Evolutionary conservation across 2,888 invertebrate genomes (phyloP).

Genomic region (Allacma fusca): DNA sequence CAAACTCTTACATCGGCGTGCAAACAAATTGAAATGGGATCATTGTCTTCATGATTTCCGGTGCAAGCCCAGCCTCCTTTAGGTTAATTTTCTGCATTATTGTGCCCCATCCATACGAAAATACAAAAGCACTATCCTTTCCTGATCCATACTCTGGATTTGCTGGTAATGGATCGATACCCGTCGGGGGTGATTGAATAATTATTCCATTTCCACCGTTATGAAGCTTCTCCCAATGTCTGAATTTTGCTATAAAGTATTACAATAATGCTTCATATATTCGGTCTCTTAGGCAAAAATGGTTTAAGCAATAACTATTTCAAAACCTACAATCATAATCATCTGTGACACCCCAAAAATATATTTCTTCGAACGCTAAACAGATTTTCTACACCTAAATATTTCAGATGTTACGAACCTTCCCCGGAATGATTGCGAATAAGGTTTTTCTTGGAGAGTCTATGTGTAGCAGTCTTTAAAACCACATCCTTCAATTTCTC

Average conservation of each 20-base stretch:
- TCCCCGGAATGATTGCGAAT: neutral
- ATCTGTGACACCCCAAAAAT: too few species aligned
- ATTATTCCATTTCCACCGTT: neutral
- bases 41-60: conserved; percentile 49
- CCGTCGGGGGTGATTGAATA: neutral
- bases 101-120: conserved; percentile 48
- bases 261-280: too few species aligned
- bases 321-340: too few species aligned
- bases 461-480: too few species aligned
- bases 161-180: neutral
- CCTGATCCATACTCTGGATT: neutral
- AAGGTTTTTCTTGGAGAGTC: conserved; percentile 42
- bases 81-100: conserved; percentile 49
- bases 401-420: too few species aligned
- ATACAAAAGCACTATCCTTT: conserved; percentile 46
- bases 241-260: neutral
- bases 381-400: too few species aligned
- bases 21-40: conserved; percentile 51
- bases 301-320: too few species aligned
- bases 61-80: conserved; percentile 51
- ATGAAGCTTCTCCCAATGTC: neutral
- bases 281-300: too few species aligned
- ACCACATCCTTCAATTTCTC: too few species aligned
- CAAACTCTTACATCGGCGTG: conserved; percentile 48
- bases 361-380: too few species aligned